Percentiles rank a stretch among this genome's conserved stretches.
phyloP scores from a whole-genome alignment of 2,797 vertebrate genomes.

The Clarias platycephalus region DNA sequence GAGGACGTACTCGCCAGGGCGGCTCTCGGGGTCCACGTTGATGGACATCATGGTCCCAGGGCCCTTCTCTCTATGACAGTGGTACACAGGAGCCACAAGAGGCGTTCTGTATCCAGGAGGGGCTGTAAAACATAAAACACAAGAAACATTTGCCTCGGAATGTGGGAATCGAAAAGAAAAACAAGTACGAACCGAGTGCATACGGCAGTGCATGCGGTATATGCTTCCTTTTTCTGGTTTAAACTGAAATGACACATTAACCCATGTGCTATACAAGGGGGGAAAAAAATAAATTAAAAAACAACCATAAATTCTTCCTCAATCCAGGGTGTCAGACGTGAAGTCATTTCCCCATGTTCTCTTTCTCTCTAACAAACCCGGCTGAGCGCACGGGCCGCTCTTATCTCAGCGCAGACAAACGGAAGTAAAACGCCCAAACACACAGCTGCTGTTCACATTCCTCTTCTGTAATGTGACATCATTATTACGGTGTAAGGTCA shows the following conservation, averaged over 20 bases:
- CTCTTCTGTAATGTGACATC: slow-evolving; percentile 32
- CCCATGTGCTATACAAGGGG: neutral
- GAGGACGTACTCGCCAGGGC: slow-evolving; percentile 93
- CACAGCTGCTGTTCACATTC: slow-evolving; percentile 26
- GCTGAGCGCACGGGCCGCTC: neutral
- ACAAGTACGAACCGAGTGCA: neutral
- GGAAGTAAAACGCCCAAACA: slow-evolving; percentile 39
- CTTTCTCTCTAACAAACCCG: neutral
- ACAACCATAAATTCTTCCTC: neutral
- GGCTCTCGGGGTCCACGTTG: slow-evolving; percentile 92
- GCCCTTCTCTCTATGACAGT: slow-evolving; percentile 86
- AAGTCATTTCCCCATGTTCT: slow-evolving; percentile 31
- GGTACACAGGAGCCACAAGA: slow-evolving; percentile 82
- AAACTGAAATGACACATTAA: neutral
- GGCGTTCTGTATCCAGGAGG: slow-evolving; percentile 94
- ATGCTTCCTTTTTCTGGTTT: neutral
- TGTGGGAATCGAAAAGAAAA: neutral
- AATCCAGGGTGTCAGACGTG: slow-evolving; percentile 8
- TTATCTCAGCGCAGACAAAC: slow-evolving; percentile 40
- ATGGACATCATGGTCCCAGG: slow-evolving; percentile 89
- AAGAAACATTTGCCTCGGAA: slow-evolving; percentile 12
- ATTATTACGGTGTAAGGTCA: slow-evolving; percentile 25
- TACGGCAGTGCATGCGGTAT: neutral
- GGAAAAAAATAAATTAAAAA: neutral
- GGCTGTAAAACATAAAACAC: slow-evolving; percentile 67